Percentiles rank a stretch among this genome's conserved stretches.
Evolutionary conservation across 2,888 invertebrate genomes (phyloP).

Genomic region (Lampropteryx suffumata): DNA sequence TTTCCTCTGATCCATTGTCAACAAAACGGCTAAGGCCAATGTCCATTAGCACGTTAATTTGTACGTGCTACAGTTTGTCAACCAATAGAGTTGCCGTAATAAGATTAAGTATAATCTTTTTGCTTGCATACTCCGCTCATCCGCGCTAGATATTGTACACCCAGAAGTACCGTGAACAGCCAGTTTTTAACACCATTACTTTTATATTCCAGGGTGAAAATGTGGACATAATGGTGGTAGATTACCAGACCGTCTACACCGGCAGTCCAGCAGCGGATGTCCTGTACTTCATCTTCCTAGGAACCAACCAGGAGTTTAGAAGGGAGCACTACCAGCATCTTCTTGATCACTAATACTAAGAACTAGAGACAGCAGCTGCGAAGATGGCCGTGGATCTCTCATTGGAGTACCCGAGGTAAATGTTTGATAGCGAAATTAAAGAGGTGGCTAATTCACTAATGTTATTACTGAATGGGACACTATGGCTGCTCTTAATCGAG

Average conservation of each 20-base stretch:
- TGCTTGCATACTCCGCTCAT: too few relatives aligned
- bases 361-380: slow-evolving; percentile 43
- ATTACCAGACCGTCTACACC: slow-evolving; percentile 53
- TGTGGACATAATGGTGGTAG: slow-evolving; percentile 44
- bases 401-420: slow-evolving; percentile 48
- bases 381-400: slow-evolving; percentile 46
- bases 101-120: too few relatives aligned
- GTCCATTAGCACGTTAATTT: too few relatives aligned
- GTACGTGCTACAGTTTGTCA: too few relatives aligned
- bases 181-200: not conserved
- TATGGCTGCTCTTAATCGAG: too few relatives aligned
- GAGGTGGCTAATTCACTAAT: slow-evolving; percentile 39
- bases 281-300: slow-evolving; percentile 52
- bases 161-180: too few relatives aligned
- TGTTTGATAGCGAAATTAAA: slow-evolving; percentile 52
- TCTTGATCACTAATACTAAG: slow-evolving; percentile 44
- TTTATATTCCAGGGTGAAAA: slow-evolving; percentile 35
- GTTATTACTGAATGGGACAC: too few relatives aligned
- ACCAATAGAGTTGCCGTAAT: too few relatives aligned
- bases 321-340: slow-evolving; percentile 40
- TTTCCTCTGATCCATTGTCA: slow-evolving; percentile 4
- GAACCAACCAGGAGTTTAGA: slow-evolving; percentile 55
- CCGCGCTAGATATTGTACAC: too few relatives aligned
- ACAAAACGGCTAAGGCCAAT: not conserved
- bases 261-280: slow-evolving; percentile 51